phyloP scores from a whole-genome alignment of 1,140 invertebrate species.

The Danaus melanippus region DNA sequence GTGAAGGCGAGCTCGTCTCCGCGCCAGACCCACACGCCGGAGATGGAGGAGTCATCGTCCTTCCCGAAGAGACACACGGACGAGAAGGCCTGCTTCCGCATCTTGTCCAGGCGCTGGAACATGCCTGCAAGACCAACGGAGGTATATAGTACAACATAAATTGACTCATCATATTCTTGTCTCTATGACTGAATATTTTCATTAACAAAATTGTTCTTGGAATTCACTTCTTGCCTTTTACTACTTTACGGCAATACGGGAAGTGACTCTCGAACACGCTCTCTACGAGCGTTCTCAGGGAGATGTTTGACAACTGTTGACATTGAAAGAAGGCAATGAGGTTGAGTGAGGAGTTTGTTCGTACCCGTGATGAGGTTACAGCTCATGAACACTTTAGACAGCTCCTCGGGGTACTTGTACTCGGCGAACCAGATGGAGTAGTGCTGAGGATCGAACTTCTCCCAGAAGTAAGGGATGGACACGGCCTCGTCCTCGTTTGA shows the following conservation, averaged over 20 bases:
- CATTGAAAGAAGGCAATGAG: too few species aligned
- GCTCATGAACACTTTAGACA: conserved; percentile 95
- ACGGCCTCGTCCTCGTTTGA: conserved; percentile 96
- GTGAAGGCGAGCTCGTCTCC: conserved; percentile 95
- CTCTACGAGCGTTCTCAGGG: too few species aligned
- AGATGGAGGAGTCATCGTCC: conserved; percentile 94
- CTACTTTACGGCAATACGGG: too few species aligned
- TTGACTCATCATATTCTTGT: too few species aligned
- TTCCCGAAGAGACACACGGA: conserved; percentile 94
- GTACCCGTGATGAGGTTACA: conserved; percentile 93
- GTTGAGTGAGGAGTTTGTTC: conserved; percentile 12
- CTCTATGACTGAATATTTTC: too few species aligned
- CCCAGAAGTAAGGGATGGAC: conserved; percentile 98
- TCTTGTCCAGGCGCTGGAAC: conserved; percentile 98
- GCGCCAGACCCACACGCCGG: conserved; percentile 97
- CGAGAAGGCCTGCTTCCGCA: conserved; percentile 96
- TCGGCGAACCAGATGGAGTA: conserved; percentile 98
- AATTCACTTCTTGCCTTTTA: too few species aligned
- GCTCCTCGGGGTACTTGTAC: conserved; percentile 96
- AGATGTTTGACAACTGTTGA: too few species aligned
- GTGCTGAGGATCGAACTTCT: conserved; percentile 96
- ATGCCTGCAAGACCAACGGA: conserved; percentile 74
- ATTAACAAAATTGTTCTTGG: too few species aligned
- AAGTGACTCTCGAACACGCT: too few species aligned
- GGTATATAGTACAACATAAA: too few species aligned